Conservation (phyloP, 2,888 invertebrate genomes). For the Orthosia cruda region DNA sequence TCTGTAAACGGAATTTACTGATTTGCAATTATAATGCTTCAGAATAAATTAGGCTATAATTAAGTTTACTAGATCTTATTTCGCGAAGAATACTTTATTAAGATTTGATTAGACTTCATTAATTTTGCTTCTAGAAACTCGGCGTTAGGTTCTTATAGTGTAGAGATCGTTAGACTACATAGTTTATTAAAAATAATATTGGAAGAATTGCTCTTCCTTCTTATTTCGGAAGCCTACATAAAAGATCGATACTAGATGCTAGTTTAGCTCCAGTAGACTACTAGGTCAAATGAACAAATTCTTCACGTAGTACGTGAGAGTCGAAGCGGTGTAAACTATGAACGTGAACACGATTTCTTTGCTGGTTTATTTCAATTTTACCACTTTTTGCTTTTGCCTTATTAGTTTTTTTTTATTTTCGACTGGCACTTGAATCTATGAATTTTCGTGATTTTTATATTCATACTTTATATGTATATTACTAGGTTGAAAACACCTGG, state of each 20-base stretch:
- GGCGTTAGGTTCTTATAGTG: too few species aligned
- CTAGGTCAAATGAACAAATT: constrained; percentile 61
- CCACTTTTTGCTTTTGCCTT: constrained; percentile 28
- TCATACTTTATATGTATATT: too few species aligned
- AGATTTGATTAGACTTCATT: constrained; percentile 24
- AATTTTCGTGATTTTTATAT: constrained; percentile 14
- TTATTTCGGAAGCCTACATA: constrained; percentile 2
- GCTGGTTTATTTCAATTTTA: constrained; percentile 52
- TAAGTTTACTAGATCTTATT: constrained; percentile 28
- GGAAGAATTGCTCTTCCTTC: neutral
- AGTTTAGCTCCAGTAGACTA: constrained; percentile 41
- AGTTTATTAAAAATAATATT: neutral
- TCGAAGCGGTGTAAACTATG: constrained; percentile 40
- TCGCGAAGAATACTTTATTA: constrained; percentile 22
- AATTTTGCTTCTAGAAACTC: too few species aligned
- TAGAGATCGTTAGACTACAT: too few species aligned
- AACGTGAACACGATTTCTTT: constrained; percentile 46
- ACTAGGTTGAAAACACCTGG: too few species aligned
- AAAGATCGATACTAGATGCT: constrained; percentile 11
- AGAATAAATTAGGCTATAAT: constrained; percentile 42
- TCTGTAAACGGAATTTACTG: constrained; percentile 14
- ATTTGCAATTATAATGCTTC: constrained; percentile 39
- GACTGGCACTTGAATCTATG: constrained; percentile 17
- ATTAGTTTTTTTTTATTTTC: constrained; percentile 47
- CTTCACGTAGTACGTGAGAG: constrained; percentile 45